These are phyloP conservation scores for Phorcus lineatus DNA, from an alignment of 2,888 invertebrate genomes.

Conservation along the genomic window DNA sequence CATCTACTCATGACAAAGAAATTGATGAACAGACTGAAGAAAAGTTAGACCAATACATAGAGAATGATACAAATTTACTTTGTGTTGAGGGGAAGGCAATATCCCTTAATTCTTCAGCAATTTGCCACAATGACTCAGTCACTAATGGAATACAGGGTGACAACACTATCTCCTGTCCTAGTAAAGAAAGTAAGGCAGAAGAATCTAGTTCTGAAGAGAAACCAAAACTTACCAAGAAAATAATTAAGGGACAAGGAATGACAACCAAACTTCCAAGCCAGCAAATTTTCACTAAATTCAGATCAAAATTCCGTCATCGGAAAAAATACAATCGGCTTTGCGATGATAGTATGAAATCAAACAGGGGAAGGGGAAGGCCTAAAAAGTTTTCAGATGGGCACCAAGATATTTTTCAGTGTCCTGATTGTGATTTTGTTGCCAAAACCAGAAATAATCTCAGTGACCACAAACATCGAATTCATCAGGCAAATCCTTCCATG, in stretches of 20 bases:
- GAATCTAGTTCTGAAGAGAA: too few species aligned
- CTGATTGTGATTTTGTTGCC: constrained; percentile 50
- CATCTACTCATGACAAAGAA: too few species aligned
- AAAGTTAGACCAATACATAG: too few species aligned
- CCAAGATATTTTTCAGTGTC: constrained; percentile 40
- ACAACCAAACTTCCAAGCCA: constrained; percentile 8
- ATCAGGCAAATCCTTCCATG: constrained; percentile 44
- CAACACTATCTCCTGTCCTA: too few species aligned
- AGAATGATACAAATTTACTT: too few species aligned
- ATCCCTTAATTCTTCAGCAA: too few species aligned
- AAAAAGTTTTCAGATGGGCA: constrained; percentile 30
- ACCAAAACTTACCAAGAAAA: neutral
- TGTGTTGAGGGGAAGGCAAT: too few species aligned
- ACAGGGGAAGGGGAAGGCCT: constrained; percentile 28
- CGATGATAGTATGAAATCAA: neutral
- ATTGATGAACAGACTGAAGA: too few species aligned
- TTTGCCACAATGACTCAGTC: too few species aligned
- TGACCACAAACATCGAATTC: constrained; percentile 47
- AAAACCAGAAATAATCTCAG: constrained; percentile 43
- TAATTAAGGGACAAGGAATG: constrained; percentile 11
- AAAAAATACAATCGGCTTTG: constrained; percentile 5
- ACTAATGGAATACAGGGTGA: too few species aligned
- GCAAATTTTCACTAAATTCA: neutral
- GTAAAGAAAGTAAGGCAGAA: too few species aligned
- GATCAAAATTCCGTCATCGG: neutral